Percentiles rank a stretch among this genome's conserved stretches.
Conservation (phyloP, 2,113 vertebrate genomes). For the Nycticorax nycticorax region DNA sequence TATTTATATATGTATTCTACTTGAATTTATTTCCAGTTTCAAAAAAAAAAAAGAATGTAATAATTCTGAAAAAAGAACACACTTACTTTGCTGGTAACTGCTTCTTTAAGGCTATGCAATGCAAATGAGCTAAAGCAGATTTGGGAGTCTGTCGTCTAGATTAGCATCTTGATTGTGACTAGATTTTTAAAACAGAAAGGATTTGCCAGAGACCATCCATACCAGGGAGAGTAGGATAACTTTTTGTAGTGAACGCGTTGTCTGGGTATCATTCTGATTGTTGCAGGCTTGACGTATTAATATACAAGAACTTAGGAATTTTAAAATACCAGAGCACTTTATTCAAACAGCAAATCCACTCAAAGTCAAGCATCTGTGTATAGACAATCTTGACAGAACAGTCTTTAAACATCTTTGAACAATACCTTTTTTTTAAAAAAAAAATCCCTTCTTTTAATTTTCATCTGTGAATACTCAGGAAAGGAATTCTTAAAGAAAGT, state of each 20-base stretch:
- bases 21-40: neutral
- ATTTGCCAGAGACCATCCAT: neutral
- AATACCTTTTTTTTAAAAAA: neutral
- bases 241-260: neutral
- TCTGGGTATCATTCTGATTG: neutral
- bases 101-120: neutral
- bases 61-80: fast-evolving
- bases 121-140: neutral
- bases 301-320: neutral
- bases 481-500: neutral
- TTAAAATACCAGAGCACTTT: neutral
- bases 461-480: neutral
- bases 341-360: slow-evolving; percentile 17
- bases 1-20: neutral
- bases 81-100: neutral
- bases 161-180: neutral
- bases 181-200: neutral
- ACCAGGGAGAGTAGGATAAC: neutral
- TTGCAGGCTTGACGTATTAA: neutral
- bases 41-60: neutral
- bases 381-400: neutral
- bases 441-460: neutral
- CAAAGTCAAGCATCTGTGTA: neutral
- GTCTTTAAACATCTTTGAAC: neutral
- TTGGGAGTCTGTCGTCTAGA: neutral